Conservation (phyloP, 2,888 invertebrate genomes). For the Lasioglossum vierecki region DNA sequence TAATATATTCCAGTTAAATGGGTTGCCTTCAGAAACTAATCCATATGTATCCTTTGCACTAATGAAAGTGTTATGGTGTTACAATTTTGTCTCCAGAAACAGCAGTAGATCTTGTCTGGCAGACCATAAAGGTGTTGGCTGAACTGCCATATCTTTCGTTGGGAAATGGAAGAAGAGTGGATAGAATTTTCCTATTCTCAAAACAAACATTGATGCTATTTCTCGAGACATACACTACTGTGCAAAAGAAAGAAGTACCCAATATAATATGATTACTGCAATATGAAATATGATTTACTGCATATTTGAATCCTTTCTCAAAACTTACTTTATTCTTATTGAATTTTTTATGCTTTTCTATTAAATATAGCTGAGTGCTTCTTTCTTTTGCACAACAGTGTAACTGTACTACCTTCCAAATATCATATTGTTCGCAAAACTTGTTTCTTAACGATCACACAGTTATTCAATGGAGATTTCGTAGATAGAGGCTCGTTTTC, state of each 20-base stretch:
- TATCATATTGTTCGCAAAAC: background rate
- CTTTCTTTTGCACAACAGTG: no score
- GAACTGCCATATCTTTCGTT: no score
- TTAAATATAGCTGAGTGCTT: no score
- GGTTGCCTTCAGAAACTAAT: conserved; percentile 96
- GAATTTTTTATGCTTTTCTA: no score
- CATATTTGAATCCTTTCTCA: no score
- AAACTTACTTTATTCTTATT: no score
- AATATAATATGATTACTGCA: no score
- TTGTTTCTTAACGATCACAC: conserved; percentile 54
- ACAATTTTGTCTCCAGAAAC: background rate
- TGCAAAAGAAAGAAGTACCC: no score
- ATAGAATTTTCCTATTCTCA: background rate
- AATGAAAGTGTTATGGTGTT: background rate
- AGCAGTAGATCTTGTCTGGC: no score
- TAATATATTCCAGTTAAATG: conserved; percentile 98
- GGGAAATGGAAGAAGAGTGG: no score
- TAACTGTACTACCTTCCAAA: background rate
- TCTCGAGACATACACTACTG: background rate
- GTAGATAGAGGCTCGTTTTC: conserved; percentile 99
- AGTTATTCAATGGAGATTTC: conserved; percentile 99
- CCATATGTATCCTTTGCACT: conserved; percentile 91
- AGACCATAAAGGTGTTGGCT: no score
- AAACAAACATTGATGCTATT: background rate
- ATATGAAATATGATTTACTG: no score